These are phyloP conservation scores for Oryzias curvinotus DNA, from an alignment of 2,113 vertebrate genomes.

Conservation along the genomic window DNA sequence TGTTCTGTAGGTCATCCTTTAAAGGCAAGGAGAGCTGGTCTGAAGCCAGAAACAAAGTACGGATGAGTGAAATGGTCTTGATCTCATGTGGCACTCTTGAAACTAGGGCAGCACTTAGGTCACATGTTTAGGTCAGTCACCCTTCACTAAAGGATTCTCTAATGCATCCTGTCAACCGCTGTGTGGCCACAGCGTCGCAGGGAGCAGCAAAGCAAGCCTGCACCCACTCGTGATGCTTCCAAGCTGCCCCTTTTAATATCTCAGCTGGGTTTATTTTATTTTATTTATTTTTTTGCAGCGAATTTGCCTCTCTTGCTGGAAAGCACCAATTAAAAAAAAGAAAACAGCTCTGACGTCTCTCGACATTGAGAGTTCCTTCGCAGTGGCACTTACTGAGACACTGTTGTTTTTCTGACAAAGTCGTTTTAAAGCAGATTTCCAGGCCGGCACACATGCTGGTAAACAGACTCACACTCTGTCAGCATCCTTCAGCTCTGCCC, in stretches of 20 bases:
- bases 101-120: conserved; percentile 71
- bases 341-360: conserved; percentile 23
- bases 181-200: conserved; percentile 34
- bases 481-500: conserved; percentile 49
- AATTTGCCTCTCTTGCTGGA: conserved; percentile 29
- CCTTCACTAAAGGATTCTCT: conserved; percentile 63
- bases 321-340: conserved; percentile 27
- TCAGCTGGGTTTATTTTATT: conserved; percentile 6
- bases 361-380: conserved; percentile 52
- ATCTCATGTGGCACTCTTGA: conserved; percentile 64
- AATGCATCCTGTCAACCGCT: conserved; percentile 68
- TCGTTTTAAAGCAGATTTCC: conserved; percentile 39
- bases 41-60: conserved; percentile 20
- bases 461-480: conserved; percentile 21
- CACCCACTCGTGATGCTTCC: conserved; percentile 28
- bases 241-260: conserved; percentile 47
- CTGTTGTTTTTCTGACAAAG: conserved; percentile 38
- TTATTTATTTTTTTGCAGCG: conserved; percentile 32
- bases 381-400: conserved; percentile 23
- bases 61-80: conserved; percentile 49
- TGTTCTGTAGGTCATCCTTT: conserved; percentile 25
- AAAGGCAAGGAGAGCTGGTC: conserved; percentile 22
- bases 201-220: conserved; percentile 41
- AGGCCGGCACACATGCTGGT: conserved; percentile 3
- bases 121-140: conserved; percentile 75